A percentile compares a stretch with the other conserved stretches of the same genome.
Conservation (phyloP, 1,140 invertebrate species). For the Pentalonia nigronervosa region DNA sequence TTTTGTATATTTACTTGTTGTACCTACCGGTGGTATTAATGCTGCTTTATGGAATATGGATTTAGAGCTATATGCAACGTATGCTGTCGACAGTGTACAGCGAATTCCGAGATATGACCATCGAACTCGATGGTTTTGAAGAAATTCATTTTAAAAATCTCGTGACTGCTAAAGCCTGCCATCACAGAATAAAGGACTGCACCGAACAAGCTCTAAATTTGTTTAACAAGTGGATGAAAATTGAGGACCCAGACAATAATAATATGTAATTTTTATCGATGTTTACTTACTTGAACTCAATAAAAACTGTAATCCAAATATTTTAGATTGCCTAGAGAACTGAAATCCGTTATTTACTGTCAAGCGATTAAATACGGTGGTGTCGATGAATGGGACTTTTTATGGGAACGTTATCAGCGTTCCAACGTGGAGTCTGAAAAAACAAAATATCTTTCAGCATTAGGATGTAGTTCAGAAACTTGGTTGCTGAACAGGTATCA, state of each 20-base stretch:
- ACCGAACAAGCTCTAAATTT: conserved; percentile 68
- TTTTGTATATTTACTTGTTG: background rate
- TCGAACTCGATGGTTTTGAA: conserved; percentile 62
- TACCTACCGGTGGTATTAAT: background rate
- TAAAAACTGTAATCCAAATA: background rate
- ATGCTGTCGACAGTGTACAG: conserved; percentile 70
- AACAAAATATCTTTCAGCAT: conserved; percentile 69
- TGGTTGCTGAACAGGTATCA: conserved; percentile 65
- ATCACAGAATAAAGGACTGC: conserved; percentile 70
- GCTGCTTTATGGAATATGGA: background rate
- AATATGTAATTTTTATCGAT: conserved; percentile 13
- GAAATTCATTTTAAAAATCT: conserved; percentile 61
- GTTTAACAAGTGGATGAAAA: conserved; percentile 69
- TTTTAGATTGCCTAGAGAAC: conserved; percentile 77
- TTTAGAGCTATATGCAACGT: conserved; percentile 24
- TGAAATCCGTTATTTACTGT: conserved; percentile 79
- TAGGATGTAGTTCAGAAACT: conserved; percentile 71
- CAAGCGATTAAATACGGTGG: conserved; percentile 76
- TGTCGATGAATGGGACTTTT: conserved; percentile 81
- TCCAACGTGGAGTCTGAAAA: conserved; percentile 77
- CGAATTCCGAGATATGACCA: conserved; percentile 64
- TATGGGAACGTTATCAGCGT: conserved; percentile 75
- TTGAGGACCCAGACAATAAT: conserved; percentile 65
- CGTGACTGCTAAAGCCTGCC: conserved; percentile 70
- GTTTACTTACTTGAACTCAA: background rate